Evolutionary conservation across 2,888 invertebrate species (phyloP).

Genomic region (Agrotis segetum): DNA sequence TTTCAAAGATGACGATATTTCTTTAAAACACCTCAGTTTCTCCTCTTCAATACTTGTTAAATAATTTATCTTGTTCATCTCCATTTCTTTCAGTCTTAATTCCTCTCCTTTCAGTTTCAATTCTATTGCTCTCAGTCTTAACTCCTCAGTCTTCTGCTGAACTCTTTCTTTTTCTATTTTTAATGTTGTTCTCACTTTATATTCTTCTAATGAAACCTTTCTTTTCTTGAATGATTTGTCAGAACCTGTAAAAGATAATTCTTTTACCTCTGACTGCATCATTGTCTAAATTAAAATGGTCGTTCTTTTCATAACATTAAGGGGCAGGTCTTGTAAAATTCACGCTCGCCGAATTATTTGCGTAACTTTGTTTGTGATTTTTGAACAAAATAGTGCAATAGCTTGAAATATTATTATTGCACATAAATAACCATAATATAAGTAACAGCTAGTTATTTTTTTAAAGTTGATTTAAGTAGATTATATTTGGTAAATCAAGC

Average conservation of each 20-base stretch:
- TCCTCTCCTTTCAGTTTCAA: conserved; percentile 75
- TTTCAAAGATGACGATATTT: conserved; percentile 72
- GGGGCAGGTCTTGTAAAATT: too few relatives aligned
- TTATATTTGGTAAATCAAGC: too few relatives aligned
- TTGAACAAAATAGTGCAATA: too few relatives aligned
- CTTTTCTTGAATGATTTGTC: conserved; percentile 58
- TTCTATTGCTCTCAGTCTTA: conserved; percentile 73
- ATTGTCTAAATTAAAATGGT: too few relatives aligned
- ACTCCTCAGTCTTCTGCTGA: conserved; percentile 72
- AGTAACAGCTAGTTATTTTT: too few relatives aligned
- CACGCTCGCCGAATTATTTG: too few relatives aligned
- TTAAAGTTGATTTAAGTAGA: too few relatives aligned
- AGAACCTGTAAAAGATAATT: conserved; percentile 19
- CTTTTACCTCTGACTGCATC: too few relatives aligned
- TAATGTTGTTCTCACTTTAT: conserved; percentile 68
- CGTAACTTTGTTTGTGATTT: too few relatives aligned
- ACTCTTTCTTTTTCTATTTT: conserved; percentile 71
- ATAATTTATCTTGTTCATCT: conserved; percentile 76
- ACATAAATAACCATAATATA: too few relatives aligned
- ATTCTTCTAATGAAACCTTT: conserved; percentile 67
- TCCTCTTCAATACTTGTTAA: conserved; percentile 75
- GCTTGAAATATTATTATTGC: too few relatives aligned
- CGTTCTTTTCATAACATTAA: too few relatives aligned
- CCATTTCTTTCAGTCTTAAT: conserved; percentile 72
- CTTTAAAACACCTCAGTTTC: conserved; percentile 74